Evolutionary conservation across 2,888 invertebrate species (phyloP), one percentile per base, ranked within the genome.

Genomic region (Trypoxylon attenuatum): DNA sequence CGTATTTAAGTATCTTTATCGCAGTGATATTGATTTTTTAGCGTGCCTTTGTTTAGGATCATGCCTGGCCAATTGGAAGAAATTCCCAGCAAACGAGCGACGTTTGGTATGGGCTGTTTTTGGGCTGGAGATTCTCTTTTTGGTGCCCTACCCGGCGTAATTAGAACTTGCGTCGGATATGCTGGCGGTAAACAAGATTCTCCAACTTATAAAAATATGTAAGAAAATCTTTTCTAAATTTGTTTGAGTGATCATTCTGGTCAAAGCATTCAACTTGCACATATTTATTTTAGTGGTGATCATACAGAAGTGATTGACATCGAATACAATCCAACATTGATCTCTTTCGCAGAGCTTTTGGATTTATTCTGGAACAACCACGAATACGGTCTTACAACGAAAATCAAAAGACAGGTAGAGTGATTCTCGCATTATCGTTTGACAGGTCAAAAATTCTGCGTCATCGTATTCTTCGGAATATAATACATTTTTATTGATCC

Each of bases 271-370:
- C 33, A 10, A 33, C 4, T n/a, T 33, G 33, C n/a, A 29, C n/a
- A 0, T 47, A 39, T 5, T 22, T 21, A 10, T 68, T 47, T 6
- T 10, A 97, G 97, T 77, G 96, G 95, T 10, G 96, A 97, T 86
- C 97, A 98, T 86, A 97, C 96, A 13, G 98, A 98, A 89, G 95
- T 96, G 16, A 93, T 97, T 58, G 95, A 97, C 87, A 90, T 99
- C 69, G 95, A 97, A 84, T 98, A 91, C 83, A 95, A 98, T 86
- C 96, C 97, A 4, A 91, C 91, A 66, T 87, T 91, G 1, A 91
- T 95, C 13, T 90, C 91, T 0, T 98, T 92, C 82, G 89, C 91
- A 54, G 91, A 95, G 15, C 88, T 98, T 18, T 88, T 98, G 52
- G 89, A 93, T 55, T 88, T 95, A 76, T 98, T 98, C 89, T 98